These are phyloP conservation scores for Oligia strigilis DNA, from an alignment of 2,888 invertebrate genomes.

Conservation along the genomic window DNA sequence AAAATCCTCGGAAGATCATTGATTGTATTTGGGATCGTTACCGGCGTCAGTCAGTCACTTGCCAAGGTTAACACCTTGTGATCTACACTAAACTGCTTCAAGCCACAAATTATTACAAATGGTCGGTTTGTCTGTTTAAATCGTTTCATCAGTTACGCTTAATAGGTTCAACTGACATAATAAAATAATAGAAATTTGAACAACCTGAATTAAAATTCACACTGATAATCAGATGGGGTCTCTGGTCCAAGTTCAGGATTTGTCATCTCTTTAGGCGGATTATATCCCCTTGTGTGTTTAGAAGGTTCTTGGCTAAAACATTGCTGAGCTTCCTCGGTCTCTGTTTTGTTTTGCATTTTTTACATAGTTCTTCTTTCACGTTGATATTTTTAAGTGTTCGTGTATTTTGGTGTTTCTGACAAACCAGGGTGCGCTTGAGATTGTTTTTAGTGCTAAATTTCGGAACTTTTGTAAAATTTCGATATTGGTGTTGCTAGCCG, in stretches of 20 bases:
- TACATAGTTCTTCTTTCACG: background rate
- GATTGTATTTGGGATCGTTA: background rate
- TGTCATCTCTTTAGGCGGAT: background rate
- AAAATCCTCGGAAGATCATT: background rate
- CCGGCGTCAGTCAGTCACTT: background rate
- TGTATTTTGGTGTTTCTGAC: background rate
- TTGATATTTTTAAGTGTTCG: background rate
- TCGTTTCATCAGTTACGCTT: background rate
- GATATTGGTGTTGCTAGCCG: no score
- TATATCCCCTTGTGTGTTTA: background rate
- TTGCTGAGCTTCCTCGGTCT: background rate
- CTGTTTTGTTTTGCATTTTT: background rate
- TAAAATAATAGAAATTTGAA: constrained; percentile 19
- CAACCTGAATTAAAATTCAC: constrained; percentile 25
- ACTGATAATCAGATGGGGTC: constrained; percentile 20
- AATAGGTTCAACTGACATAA: constrained; percentile 15
- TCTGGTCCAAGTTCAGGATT: background rate
- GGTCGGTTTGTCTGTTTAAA: background rate
- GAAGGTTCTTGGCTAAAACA: background rate
- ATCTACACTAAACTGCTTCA: background rate
- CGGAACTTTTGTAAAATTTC: no score
- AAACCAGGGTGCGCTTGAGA: background rate
- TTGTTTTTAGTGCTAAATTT: no score
- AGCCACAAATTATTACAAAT: background rate
- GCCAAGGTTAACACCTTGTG: background rate